Conservation (phyloP, 2,888 invertebrate species). For the Teinopalpus imperialis region DNA sequence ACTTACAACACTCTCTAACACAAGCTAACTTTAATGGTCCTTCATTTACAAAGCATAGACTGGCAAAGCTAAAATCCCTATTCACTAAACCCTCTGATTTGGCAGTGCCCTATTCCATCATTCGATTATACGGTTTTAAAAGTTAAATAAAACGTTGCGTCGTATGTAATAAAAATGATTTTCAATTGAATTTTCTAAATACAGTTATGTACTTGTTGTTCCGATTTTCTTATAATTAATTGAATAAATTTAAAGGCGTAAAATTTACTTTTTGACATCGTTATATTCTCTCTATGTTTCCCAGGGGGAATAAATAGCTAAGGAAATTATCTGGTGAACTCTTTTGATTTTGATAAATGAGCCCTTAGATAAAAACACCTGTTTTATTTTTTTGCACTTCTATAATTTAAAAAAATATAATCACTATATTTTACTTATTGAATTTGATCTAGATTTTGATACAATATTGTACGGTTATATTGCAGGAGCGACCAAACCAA, state of each 20-base stretch:
- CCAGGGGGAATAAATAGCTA: too few relatives aligned
- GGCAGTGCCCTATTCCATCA: constrained; percentile 27
- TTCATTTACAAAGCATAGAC: constrained; percentile 55
- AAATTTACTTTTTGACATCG: constrained; percentile 12
- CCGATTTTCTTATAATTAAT: constrained; percentile 12
- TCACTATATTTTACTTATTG: too few relatives aligned
- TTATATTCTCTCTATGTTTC: too few relatives aligned
- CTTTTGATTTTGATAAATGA: too few relatives aligned
- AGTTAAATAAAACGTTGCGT: background rate
- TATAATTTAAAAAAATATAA: too few relatives aligned
- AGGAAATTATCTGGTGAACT: too few relatives aligned
- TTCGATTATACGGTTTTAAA: constrained; percentile 5
- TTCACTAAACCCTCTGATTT: constrained; percentile 65
- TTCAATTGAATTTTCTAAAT: background rate
- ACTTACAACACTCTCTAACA: constrained; percentile 33
- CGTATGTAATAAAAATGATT: background rate
- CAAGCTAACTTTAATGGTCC: constrained; percentile 41
- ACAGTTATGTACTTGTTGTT: background rate
- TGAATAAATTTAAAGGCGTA: constrained; percentile 15
- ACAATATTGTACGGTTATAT: too few relatives aligned
- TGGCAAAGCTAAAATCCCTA: constrained; percentile 64
- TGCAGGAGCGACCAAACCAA: too few relatives aligned
- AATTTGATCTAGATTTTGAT: too few relatives aligned
- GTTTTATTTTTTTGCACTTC: too few relatives aligned
- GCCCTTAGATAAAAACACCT: too few relatives aligned